These are phyloP conservation scores for Neopipo cinnamomea DNA, from an alignment of 2,113 vertebrate species.

Conservation along the genomic window DNA sequence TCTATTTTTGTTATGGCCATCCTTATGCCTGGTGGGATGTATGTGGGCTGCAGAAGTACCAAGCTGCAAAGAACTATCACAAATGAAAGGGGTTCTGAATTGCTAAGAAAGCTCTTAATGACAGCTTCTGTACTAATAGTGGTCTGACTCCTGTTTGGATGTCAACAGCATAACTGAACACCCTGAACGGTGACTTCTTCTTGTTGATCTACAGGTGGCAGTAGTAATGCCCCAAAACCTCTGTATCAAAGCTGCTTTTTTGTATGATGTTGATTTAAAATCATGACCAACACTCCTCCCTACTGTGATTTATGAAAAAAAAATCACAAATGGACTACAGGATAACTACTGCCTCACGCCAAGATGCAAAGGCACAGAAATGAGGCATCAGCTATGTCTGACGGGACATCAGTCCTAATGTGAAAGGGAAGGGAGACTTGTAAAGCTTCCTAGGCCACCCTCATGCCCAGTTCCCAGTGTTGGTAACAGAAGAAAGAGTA, in stretches of 20 bases:
- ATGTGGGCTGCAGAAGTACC: neutral
- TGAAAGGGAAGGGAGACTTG: neutral
- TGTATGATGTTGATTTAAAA: neutral
- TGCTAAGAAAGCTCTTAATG: neutral
- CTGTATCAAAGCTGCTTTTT: neutral
- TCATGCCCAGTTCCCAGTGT: accelerated
- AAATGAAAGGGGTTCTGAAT: neutral
- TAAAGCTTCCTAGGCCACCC: neutral
- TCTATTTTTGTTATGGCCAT: neutral
- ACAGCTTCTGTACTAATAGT: neutral
- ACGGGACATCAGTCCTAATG: neutral
- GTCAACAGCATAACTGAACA: neutral
- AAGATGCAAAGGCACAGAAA: constrained; percentile 22
- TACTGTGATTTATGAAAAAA: neutral
- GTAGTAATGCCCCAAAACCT: neutral
- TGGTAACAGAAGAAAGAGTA: neutral
- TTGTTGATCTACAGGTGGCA: neutral
- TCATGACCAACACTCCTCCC: neutral
- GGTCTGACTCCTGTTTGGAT: neutral
- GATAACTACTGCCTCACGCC: neutral
- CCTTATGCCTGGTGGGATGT: neutral
- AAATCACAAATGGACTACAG: neutral
- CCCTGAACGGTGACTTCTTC: neutral
- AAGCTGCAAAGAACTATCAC: neutral
- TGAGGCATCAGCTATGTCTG: neutral